Base-by-base conservation (phyloP, 1,140 invertebrate genomes). In the Drosophila equinoxialis region DNA sequence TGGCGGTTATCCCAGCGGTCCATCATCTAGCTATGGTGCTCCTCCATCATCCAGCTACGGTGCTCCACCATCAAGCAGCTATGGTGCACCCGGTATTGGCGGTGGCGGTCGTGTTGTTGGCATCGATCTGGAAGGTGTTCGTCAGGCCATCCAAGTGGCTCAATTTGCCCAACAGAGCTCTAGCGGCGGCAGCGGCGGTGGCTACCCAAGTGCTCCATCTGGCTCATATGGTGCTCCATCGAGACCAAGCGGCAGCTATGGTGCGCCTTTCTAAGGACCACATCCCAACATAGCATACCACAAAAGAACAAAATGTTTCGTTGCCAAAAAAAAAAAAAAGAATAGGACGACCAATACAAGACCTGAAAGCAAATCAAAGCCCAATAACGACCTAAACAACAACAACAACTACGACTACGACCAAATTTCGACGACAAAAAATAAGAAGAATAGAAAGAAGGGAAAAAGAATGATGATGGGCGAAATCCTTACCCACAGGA, bases 111-210 rank as follows among this genome's bases (percentile, higher is more conserved):
- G 94, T 74, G 94, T 95, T 45, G 94, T 94, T 41, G 95, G 94
- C 63, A 94, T 95, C 70, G 94, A 94, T 79, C 92, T 95, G 13
- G 95, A 95, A 83, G 94, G 94, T 61, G 93, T 95, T 26, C 94
- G 94, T 71, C 94, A 94, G 80, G 94, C 94, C 58, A 94, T 95
- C 80, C 95, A 95, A 90, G 94, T 95, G 20, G 94, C 94, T 30
- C 94, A 95, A 86, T 95, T 94, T 92, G 93, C 93, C 76, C 94
- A 95, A 77, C 93, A 72, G 92, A 94, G 81, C 92, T 76, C 81
- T 71, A 90, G 70, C 82, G 90, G 92, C 37, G 91, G 91, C 13
- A 79, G 83, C 13, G 82, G 86, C 23, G 81, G 81, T 68, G 90
- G 90, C 26, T 91, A 91, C 45, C 89, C 91, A 33, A 87, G 82